Evolutionary conservation across 2,113 vertebrate species (phyloP).

Genomic region (Pelmatolapia mariae): DNA sequence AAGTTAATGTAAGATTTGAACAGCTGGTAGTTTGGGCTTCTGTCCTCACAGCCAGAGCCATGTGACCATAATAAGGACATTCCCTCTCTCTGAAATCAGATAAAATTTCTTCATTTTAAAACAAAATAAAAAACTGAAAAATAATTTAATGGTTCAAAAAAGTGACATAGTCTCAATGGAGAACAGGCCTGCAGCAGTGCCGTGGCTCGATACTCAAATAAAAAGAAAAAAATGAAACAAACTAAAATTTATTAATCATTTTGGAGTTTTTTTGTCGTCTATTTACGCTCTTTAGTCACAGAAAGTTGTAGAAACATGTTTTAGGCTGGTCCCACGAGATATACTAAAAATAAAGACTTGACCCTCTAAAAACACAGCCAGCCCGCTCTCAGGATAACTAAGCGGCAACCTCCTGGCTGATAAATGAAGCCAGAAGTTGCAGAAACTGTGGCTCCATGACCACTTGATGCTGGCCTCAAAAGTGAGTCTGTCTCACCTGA

Average conservation of each 20-base stretch:
- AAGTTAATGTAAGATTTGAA: neutral
- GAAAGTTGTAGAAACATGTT: neutral
- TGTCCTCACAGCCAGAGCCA: neutral
- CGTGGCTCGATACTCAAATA: neutral
- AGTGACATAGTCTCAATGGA: neutral
- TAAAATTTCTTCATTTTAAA: neutral
- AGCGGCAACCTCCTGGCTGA: fast-evolving
- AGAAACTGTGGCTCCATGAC: neutral
- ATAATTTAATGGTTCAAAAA: neutral
- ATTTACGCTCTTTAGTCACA: neutral
- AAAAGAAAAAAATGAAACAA: neutral
- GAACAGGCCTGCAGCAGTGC: neutral
- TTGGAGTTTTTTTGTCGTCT: neutral
- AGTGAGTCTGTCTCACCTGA: neutral
- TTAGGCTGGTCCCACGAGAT: neutral
- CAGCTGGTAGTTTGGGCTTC: neutral
- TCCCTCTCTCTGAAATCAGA: fast-evolving
- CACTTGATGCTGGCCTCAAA: neutral
- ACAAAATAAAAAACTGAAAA: neutral
- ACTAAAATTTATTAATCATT: neutral
- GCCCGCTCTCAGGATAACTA: neutral
- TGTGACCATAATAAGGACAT: neutral
- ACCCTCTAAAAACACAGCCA: neutral
- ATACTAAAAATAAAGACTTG: neutral
- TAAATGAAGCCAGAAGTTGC: neutral